Conservation (phyloP, 2,888 invertebrate genomes). For the Pheosia gnoma region DNA sequence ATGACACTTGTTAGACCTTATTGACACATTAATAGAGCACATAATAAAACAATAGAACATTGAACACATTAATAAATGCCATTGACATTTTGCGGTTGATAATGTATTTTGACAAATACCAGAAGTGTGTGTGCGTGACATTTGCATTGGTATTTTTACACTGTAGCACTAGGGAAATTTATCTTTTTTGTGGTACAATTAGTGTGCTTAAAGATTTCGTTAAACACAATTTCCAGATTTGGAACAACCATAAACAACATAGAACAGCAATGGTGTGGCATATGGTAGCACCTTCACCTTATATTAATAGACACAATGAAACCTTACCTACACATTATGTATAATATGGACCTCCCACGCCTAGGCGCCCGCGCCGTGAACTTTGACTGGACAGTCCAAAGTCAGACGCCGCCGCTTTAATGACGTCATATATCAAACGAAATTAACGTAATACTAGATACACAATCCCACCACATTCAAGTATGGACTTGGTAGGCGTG, state of each 20-base stretch:
- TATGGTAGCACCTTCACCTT: slow-evolving; percentile 12
- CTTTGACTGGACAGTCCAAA: slow-evolving; percentile 34
- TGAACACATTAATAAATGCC: slow-evolving; percentile 17
- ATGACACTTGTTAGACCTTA: slow-evolving; percentile 7
- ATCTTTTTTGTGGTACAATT: too few species aligned
- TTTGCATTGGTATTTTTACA: background rate
- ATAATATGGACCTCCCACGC: slow-evolving; percentile 44
- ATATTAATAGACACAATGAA: slow-evolving; percentile 19
- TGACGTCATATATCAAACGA: slow-evolving; percentile 46
- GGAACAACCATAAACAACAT: too few species aligned
- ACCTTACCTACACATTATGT: slow-evolving; percentile 17
- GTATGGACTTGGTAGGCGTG: background rate
- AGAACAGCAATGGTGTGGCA: too few species aligned
- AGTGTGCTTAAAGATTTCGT: too few species aligned
- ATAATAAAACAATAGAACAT: slow-evolving; percentile 14
- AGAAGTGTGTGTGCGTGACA: slow-evolving; percentile 13
- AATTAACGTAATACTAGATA: slow-evolving; percentile 11
- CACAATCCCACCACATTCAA: background rate
- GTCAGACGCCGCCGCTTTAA: slow-evolving; percentile 37
- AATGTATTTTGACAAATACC: slow-evolving; percentile 35
- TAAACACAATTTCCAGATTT: too few species aligned
- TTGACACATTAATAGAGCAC: background rate
- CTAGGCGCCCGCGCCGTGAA: slow-evolving; percentile 21
- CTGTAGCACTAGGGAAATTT: too few species aligned
- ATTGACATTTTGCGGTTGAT: slow-evolving; percentile 31